A percentile compares a stretch with the other conserved stretches of the same genome.
These are phyloP conservation scores for Drosophila ambigua DNA, from an alignment of 1,140 invertebrate species.

Conservation along the genomic window DNA sequence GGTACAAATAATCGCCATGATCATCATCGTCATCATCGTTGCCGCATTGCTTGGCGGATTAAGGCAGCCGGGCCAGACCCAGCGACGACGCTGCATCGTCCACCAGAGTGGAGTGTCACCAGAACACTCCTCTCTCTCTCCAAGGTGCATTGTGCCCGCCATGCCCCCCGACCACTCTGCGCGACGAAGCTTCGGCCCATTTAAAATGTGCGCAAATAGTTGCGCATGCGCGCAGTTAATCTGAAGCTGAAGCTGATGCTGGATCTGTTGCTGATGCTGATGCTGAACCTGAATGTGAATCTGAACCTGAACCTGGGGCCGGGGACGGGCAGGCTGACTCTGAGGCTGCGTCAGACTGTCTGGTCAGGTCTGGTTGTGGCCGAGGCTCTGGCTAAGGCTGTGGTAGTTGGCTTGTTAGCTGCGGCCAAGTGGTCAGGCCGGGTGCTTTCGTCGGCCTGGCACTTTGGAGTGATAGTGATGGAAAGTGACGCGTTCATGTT, in stretches of 20 bases:
- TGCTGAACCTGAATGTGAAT: slow-evolving; percentile 2
- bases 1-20: slow-evolving; percentile 72
- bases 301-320: background rate
- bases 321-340: slow-evolving; percentile 6
- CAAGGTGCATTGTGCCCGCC: slow-evolving; percentile 67
- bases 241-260: slow-evolving; percentile 24
- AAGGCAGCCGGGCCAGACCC: slow-evolving; percentile 69
- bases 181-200: slow-evolving; percentile 58
- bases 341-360: slow-evolving; percentile 66
- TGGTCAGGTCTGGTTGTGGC: slow-evolving; percentile 41
- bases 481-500: slow-evolving; percentile 84
- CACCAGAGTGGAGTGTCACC: slow-evolving; percentile 60
- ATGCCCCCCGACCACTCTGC: slow-evolving; percentile 30
- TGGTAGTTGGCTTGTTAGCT: slow-evolving; percentile 19
- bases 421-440: slow-evolving; percentile 6
- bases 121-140: slow-evolving; percentile 10
- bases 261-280: slow-evolving; percentile 38
- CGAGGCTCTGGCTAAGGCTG: background rate
- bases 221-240: slow-evolving; percentile 81
- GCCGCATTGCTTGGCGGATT: slow-evolving; percentile 73
- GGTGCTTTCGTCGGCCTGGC: slow-evolving; percentile 65
- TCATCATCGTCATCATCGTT: slow-evolving; percentile 62
- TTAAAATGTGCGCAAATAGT: slow-evolving; percentile 81
- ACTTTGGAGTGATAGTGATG: slow-evolving; percentile 83
- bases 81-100: slow-evolving; percentile 58